Percentiles rank a stretch among this genome's conserved stretches.
phyloP scores from a whole-genome alignment of 2,113 vertebrate genomes.

The Fregetta grallaria region DNA sequence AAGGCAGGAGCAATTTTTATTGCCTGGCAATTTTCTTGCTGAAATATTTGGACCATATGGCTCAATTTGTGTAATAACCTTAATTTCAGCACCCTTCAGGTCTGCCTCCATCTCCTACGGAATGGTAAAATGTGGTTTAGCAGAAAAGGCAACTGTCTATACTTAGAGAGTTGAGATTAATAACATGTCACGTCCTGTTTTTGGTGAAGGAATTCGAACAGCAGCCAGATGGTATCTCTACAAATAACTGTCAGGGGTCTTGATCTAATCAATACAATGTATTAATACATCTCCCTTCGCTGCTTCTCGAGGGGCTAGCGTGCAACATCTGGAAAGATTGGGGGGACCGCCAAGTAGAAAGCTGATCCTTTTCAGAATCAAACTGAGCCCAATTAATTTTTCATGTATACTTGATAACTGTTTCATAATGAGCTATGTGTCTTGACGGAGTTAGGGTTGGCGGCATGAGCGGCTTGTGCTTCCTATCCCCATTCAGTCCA shows the following conservation, averaged over 20 bases:
- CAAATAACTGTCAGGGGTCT: conserved; percentile 99
- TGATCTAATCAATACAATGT: conserved; percentile 99
- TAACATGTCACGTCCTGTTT: conserved; percentile 99
- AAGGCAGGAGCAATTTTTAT: conserved; percentile 99
- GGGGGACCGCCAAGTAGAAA: conserved; percentile 79
- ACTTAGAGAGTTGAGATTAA: conserved; percentile 96
- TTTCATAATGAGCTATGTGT: conserved; percentile 89
- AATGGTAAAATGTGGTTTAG: conserved; percentile 86
- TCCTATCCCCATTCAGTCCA: conserved; percentile 98
- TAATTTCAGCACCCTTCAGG: conserved; percentile 99
- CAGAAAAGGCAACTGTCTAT: conserved; percentile 87
- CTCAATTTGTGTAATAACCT: conserved; percentile 99
- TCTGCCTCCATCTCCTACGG: conserved; percentile 85
- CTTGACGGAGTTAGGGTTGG: conserved; percentile 86
- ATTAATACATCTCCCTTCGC: conserved; percentile 98
- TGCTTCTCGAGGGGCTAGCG: conserved; percentile 88
- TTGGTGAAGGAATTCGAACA: conserved; percentile 99
- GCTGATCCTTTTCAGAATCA: conserved; percentile 85
- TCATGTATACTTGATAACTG: conserved; percentile 91
- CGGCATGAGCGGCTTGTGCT: conserved; percentile 83
- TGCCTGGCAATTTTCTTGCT: conserved; percentile 99
- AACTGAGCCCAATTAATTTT: conserved; percentile 90
- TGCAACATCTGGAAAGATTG: conserved; percentile 96
- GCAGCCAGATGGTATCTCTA: conserved; percentile 99
- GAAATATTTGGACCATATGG: conserved; percentile 99